Evolutionary conservation across 2,888 invertebrate species (phyloP).

Genomic region (Patella caerulea): DNA sequence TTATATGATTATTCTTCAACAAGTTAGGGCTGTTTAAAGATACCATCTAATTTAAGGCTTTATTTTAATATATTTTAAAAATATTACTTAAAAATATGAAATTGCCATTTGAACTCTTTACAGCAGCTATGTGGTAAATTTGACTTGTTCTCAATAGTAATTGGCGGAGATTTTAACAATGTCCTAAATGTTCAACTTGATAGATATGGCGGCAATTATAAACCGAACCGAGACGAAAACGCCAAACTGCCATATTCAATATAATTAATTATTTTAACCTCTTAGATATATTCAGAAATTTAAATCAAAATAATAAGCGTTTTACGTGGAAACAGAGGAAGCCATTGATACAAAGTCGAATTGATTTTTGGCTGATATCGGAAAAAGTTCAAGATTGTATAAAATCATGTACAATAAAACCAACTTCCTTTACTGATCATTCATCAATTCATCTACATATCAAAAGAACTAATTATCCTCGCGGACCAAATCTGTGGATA

Average conservation of each 20-base stretch:
- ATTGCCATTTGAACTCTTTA: too few relatives aligned
- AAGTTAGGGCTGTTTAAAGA: too few relatives aligned
- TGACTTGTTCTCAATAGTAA: background rate
- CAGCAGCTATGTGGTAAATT: too few relatives aligned
- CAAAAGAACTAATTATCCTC: background rate
- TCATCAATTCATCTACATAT: conserved; percentile 4
- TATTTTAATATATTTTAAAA: too few relatives aligned
- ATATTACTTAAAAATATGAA: too few relatives aligned
- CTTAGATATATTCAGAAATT: background rate
- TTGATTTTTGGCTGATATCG: conserved; percentile 1
- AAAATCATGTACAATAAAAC: background rate
- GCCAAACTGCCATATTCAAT: background rate
- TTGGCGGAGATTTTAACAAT: too few relatives aligned
- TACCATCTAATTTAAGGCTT: too few relatives aligned
- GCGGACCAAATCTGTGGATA: conserved; percentile 3
- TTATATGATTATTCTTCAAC: too few relatives aligned
- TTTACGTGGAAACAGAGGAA: background rate
- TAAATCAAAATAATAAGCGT: background rate
- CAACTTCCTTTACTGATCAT: background rate
- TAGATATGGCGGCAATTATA: background rate
- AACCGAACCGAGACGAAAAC: background rate
- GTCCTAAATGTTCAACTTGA: background rate
- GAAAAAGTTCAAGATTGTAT: background rate
- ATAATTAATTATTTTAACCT: background rate
- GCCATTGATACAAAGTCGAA: background rate